phyloP scores from a whole-genome alignment of 2,888 invertebrate genomes.

The Taphrorychus bicolor region DNA sequence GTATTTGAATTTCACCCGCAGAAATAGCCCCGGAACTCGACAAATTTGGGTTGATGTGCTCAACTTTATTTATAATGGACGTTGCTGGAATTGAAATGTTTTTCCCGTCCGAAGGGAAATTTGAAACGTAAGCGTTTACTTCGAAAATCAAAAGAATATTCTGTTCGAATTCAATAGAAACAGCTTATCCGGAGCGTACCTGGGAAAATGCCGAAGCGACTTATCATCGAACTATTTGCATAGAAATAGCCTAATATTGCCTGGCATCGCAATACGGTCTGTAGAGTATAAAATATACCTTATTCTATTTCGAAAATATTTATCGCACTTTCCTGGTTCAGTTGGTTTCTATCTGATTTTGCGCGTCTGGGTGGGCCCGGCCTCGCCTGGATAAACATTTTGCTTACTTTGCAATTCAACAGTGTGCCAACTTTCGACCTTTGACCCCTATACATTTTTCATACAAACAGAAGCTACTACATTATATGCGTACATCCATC shows the following conservation, averaged over 20 bases:
- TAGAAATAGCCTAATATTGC: slow-evolving; percentile 37
- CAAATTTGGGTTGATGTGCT: not conserved
- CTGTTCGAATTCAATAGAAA: not conserved
- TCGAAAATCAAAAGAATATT: not conserved
- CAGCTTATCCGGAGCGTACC: not conserved
- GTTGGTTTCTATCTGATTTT: slow-evolving; percentile 37
- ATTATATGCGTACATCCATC: no score
- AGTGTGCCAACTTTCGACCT: slow-evolving; percentile 19
- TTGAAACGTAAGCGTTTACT: not conserved
- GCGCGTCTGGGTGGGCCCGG: slow-evolving; percentile 24
- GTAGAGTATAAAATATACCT: slow-evolving; percentile 31
- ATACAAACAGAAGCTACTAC: no score
- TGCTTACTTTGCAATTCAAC: slow-evolving; percentile 36
- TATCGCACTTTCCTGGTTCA: slow-evolving; percentile 38
- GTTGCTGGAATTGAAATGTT: slow-evolving; percentile 5
- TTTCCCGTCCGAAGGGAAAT: slow-evolving; percentile 2
- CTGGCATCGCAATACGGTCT: slow-evolving; percentile 23
- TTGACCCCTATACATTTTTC: slow-evolving; percentile 20
- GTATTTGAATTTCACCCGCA: slow-evolving; percentile 24
- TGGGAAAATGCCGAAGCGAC: slow-evolving; percentile 23
- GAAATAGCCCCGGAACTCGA: slow-evolving; percentile 5
- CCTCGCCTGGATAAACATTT: slow-evolving; percentile 32
- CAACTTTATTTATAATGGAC: not conserved
- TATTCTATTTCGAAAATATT: slow-evolving; percentile 37
- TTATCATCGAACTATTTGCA: slow-evolving; percentile 25